Percentiles rank a stretch among this genome's conserved stretches.
Evolutionary conservation across 2,888 invertebrate species (phyloP).

Genomic region (Acanthosepion lycidas): DNA sequence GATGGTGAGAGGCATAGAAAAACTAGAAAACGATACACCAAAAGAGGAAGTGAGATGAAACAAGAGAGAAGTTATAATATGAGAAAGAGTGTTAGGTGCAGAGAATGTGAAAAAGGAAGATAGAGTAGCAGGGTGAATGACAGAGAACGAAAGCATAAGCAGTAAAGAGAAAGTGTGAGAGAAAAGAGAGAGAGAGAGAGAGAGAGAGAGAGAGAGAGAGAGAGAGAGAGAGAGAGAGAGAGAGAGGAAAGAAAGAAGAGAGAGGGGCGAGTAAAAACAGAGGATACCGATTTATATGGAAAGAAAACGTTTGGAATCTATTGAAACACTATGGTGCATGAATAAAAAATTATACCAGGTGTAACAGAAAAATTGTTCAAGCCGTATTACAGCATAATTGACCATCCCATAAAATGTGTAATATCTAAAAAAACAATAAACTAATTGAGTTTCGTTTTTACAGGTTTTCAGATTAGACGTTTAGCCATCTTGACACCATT

Average conservation of each 20-base stretch:
- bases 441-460: too few species aligned
- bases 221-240: background rate
- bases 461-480: too few species aligned
- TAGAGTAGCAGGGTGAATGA: background rate
- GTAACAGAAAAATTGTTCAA: too few species aligned
- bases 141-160: background rate
- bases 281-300: too few species aligned
- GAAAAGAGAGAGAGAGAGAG: background rate
- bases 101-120: constrained; percentile 49
- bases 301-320: too few species aligned
- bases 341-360: too few species aligned
- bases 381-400: too few species aligned
- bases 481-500: too few species aligned
- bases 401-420: too few species aligned
- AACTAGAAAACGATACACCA: background rate
- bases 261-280: too few species aligned
- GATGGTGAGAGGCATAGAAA: background rate
- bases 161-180: background rate
- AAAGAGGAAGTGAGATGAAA: background rate
- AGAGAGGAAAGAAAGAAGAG: background rate
- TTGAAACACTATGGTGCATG: too few species aligned
- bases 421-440: too few species aligned
- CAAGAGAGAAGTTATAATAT: constrained; percentile 36
- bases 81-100: constrained; percentile 49
- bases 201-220: background rate